Percentiles rank a stretch among this genome's conserved stretches.
Evolutionary conservation across 2,113 vertebrate genomes (phyloP).

Genomic region (Anseranas semipalmata): DNA sequence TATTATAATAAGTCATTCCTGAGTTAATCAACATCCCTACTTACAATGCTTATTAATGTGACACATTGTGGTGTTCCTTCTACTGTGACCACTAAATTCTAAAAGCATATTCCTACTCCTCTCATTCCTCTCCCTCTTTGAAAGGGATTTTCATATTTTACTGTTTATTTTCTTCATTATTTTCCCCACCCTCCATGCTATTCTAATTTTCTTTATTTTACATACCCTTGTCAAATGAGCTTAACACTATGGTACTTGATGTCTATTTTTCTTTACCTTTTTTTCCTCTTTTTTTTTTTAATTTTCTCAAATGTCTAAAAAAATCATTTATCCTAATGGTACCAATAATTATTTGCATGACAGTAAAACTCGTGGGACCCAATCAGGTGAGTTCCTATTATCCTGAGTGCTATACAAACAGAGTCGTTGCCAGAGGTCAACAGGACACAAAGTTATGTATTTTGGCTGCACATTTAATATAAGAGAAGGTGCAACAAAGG

Average conservation of each 20-base stretch:
- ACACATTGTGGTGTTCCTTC: constrained; percentile 29
- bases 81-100: constrained; percentile 53
- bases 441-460: neutral
- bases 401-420: neutral
- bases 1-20: constrained; percentile 63
- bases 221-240: neutral
- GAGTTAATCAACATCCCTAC: constrained; percentile 50
- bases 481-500: neutral
- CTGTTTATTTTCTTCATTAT: neutral
- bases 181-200: neutral
- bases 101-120: neutral
- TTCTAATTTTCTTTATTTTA: constrained; percentile 11
- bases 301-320: neutral
- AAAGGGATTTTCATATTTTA: constrained; percentile 18
- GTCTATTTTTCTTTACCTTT: neutral
- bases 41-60: constrained; percentile 47
- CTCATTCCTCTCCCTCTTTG: neutral
- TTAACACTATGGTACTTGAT: neutral
- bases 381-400: neutral
- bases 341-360: constrained; percentile 11
- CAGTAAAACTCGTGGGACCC: neutral
- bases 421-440: neutral
- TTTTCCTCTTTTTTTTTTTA: neutral
- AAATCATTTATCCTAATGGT: neutral
- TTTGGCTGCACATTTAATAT: neutral